Base-by-base conservation (phyloP, 2,888 invertebrate species). In the Lingula anatina region DNA sequence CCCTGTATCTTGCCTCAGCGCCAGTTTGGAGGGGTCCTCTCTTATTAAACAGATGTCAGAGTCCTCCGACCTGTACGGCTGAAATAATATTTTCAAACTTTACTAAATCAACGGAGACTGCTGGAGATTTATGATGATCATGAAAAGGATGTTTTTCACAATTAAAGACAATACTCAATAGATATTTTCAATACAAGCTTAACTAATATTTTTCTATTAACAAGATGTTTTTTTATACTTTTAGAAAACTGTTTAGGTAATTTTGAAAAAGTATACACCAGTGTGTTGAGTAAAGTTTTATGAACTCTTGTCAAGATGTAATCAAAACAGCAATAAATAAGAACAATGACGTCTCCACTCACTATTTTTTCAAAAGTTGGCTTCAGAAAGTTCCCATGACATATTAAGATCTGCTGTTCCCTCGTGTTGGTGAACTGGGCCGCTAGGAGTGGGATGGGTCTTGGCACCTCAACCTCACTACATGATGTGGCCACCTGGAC, bases 351-450 rank as follows among this genome's bases (percentile, higher is more conserved):
- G 9, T 15, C 35, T 12, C 18, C 46, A 59, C 68, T 54, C 73
- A 82, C 82, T 54, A 84, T 68, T 60, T 79, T 80, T 69, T 86
- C 86, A 67, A 86, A 85, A 15, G 78, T 75, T 46, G 85, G 70
- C 50, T 81, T 71, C n/a, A 81, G 64, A 53, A 78, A 76, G 57
- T 76, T 81, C 12, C 86, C 86, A 73, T 85, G 82, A 18, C 81
- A 82, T 49, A 85, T 77, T 23, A 81, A 70, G 18, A 85, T 64
- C 44, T 78, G 77, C 5, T 78, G 67, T 5, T 77, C 68, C 21
- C 52, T 52, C n/a, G 62, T 62, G 44, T 57, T 52, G 50, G 55
- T 57, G 26, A 68, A 40, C 27, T 58, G 56, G 7, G 64, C 62
- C 18, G 63, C 64, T 25, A 71, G 53, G 36, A 71, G 58, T 15